Base-by-base conservation (phyloP, 2,888 invertebrate genomes). In the Leptopilina syphax region DNA sequence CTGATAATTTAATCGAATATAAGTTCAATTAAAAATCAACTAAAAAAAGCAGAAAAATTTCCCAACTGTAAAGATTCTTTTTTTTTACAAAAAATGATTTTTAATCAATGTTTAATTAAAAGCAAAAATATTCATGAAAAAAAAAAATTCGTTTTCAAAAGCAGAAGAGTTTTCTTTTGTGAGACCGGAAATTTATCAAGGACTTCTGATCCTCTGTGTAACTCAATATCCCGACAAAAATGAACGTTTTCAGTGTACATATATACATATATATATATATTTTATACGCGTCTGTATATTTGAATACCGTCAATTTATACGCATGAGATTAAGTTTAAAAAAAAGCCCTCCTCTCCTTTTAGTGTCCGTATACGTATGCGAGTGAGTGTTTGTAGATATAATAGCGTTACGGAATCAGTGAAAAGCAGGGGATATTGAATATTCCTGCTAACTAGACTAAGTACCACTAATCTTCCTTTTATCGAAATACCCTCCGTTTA, bases 401-500 rank as follows among this genome's bases (percentile, higher is more conserved):
- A 50, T 63, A 63, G 18, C 63, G 63, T 24, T 63, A n/a, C 63
- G n/a, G 34, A 63, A 24, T 63, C 18, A 18, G 9, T n/a, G 63
- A 63, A 9, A 63, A 24, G 63, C 50, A 10, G 10, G 9, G 3
- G 63, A 63, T 63, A 63, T 63, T 63, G 63, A 63, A 63, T 63
- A 63, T 24, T 24, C 18, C 24, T 63, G 24, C 63, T 63, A 63
- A 63, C 63, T 63, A 18, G 63, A 63, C 24, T 63, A 63, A 63
- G 63, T 73, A 73, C 34, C 41, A 10, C 8, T n/a, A 73, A n/a
- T 73, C 34, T 57, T 10, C 41, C 57, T 34, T 34, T 57, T 73
- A 9, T 12, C 47, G 54, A 27, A 13, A 13, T 34, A 3, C n/a
- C 50, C 12, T 50, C 50, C 50, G 50, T 50, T 50, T 63, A 63